phyloP scores from a whole-genome alignment of 2,113 vertebrate genomes.

The Microcebus jonahi region DNA sequence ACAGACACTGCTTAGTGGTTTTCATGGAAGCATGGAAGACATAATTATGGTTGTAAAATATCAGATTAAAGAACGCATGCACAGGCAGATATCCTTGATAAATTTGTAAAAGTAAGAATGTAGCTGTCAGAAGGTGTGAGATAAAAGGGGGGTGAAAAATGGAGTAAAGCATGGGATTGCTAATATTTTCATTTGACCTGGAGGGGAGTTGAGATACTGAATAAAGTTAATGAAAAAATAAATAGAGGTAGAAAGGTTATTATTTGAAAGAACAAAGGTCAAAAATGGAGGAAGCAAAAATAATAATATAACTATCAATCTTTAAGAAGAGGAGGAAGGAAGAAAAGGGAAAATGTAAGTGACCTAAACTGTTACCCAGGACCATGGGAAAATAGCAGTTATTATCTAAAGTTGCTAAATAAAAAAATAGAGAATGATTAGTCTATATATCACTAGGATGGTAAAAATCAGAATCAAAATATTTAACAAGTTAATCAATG shows the following conservation, averaged over 20 bases:
- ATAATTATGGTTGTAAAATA: background rate
- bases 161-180: background rate
- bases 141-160: background rate
- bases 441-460: background rate
- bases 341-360: background rate
- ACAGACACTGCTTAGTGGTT: background rate
- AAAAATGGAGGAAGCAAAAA: background rate
- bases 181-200: background rate
- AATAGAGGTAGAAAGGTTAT: background rate
- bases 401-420: background rate
- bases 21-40: background rate
- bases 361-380: background rate
- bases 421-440: background rate
- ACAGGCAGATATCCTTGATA: background rate
- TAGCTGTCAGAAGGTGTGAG: background rate
- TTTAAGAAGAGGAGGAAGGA: background rate
- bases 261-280: conserved; percentile 5
- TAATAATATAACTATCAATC: background rate
- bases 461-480: background rate
- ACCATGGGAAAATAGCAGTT: background rate
- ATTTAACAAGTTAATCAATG: background rate
- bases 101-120: background rate
- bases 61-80: background rate
- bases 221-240: conserved; percentile 6
- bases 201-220: background rate